phyloP scores from a whole-genome alignment of 2,888 invertebrate genomes.

The Limenitis camilla region DNA sequence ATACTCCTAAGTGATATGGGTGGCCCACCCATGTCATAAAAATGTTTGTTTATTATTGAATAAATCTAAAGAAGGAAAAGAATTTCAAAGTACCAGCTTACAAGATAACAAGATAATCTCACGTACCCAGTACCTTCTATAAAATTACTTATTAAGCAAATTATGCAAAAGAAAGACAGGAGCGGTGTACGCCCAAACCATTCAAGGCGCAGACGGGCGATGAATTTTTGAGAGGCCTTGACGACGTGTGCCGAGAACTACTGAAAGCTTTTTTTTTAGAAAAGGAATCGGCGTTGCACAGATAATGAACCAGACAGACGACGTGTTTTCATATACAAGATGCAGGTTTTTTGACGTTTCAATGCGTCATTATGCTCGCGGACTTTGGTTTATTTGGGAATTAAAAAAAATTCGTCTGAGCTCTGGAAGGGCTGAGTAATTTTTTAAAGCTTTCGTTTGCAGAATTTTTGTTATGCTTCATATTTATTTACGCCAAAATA shows the following conservation, averaged over 20 bases:
- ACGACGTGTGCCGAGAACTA: slow-evolving; percentile 54
- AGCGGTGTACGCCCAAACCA: slow-evolving; percentile 46
- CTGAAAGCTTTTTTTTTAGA: slow-evolving; percentile 54
- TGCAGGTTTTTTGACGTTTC: slow-evolving; percentile 25
- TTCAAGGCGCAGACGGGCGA: slow-evolving; percentile 67
- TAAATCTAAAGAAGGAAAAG: too few species aligned
- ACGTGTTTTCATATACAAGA: slow-evolving; percentile 25
- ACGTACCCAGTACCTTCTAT: slow-evolving; percentile 25
- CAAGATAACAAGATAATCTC: too few species aligned
- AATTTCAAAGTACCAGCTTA: too few species aligned
- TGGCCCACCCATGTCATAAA: too few species aligned
- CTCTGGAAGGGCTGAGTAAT: neutral
- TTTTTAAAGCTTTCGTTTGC: too few species aligned
- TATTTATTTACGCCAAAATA: too few species aligned
- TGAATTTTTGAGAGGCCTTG: slow-evolving; percentile 72
- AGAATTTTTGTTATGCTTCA: too few species aligned
- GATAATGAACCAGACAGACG: slow-evolving; percentile 51
- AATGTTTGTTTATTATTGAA: too few species aligned
- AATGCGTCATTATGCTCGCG: slow-evolving; percentile 14
- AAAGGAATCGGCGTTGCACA: slow-evolving; percentile 53
- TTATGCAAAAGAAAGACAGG: slow-evolving; percentile 48
- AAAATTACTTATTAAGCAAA: slow-evolving; percentile 66
- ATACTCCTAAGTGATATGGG: too few species aligned
- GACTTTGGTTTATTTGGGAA: slow-evolving; percentile 5
- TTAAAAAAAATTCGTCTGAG: neutral